These are phyloP conservation scores for Neomicropteryx cornuta DNA, from an alignment of 1,140 invertebrate species.

Conservation along the genomic window DNA sequence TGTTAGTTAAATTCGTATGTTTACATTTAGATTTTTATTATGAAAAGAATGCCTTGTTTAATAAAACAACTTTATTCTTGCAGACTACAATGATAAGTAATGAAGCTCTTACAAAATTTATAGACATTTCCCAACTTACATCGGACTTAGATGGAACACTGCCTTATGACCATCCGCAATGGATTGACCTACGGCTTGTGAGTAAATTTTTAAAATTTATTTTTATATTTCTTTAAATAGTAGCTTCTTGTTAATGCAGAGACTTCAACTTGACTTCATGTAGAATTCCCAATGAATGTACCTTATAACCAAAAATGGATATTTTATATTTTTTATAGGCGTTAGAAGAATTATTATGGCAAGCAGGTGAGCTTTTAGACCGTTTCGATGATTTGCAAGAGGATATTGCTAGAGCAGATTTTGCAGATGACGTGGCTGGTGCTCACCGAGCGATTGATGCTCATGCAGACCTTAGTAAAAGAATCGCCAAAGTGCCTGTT, in stretches of 20 bases:
- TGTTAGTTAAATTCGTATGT: background rate
- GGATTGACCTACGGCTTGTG: slow-evolving; percentile 84
- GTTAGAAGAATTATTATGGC: slow-evolving; percentile 92
- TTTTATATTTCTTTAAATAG: too few species aligned
- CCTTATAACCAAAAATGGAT: too few species aligned
- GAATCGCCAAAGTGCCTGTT: slow-evolving; percentile 85
- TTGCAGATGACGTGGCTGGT: slow-evolving; percentile 82
- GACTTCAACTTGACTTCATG: too few species aligned
- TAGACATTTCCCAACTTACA: slow-evolving; percentile 86
- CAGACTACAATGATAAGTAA: slow-evolving; percentile 93
- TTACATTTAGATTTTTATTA: background rate
- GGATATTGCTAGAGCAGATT: slow-evolving; percentile 81
- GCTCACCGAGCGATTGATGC: slow-evolving; percentile 85
- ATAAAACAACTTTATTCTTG: slow-evolving; percentile 29
- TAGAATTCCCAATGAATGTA: too few species aligned
- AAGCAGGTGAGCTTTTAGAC: slow-evolving; percentile 84
- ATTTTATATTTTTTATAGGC: slow-evolving; percentile 41
- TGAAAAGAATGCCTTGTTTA: background rate
- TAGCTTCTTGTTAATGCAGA: too few species aligned
- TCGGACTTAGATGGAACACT: slow-evolving; percentile 88
- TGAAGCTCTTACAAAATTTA: slow-evolving; percentile 83
- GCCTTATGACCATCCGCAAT: slow-evolving; percentile 90
- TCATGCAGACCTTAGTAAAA: slow-evolving; percentile 90
- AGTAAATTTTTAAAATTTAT: slow-evolving; percentile 14
- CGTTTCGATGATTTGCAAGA: slow-evolving; percentile 84